Percentiles rank a stretch among this genome's conserved stretches.
These are phyloP conservation scores for Pandemis cinnamomeana DNA, from an alignment of 2,888 invertebrate species.

Conservation along the genomic window DNA sequence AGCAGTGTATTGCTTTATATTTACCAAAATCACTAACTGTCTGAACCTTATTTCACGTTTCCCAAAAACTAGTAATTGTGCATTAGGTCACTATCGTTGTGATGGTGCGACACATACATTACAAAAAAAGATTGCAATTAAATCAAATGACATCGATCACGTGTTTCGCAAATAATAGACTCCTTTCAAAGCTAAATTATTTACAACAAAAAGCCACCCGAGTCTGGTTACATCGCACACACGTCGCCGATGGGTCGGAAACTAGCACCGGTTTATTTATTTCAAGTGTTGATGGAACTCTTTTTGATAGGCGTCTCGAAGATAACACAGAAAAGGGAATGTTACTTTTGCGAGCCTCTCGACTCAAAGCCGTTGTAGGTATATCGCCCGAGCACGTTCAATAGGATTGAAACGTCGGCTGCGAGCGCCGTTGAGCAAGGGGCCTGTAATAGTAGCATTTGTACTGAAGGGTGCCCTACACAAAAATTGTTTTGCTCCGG, in stretches of 20 bases:
- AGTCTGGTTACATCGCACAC: conserved; percentile 13
- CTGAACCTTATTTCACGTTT: too few relatives aligned
- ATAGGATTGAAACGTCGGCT: conserved; percentile 74
- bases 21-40: too few relatives aligned
- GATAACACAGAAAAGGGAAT: conserved; percentile 54
- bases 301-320: conserved; percentile 40
- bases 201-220: not conserved
- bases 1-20: too few relatives aligned
- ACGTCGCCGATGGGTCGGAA: conserved; percentile 27
- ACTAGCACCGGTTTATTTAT: conserved; percentile 37
- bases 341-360: conserved; percentile 60
- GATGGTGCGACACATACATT: too few relatives aligned
- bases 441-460: conserved; percentile 77
- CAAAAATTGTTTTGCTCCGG: conserved; percentile 72
- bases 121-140: too few relatives aligned
- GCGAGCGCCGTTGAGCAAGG: conserved; percentile 62
- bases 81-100: too few relatives aligned
- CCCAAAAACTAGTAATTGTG: too few relatives aligned
- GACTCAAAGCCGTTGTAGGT: conserved; percentile 55
- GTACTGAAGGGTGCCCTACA: conserved; percentile 63
- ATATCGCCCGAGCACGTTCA: conserved; percentile 65
- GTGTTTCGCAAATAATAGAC: not conserved
- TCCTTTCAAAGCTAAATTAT: not conserved
- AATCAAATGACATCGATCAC: not conserved
- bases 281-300: conserved; percentile 42